phyloP scores from a whole-genome alignment of 1,140 invertebrate genomes.

The Zaprionus taronus region DNA sequence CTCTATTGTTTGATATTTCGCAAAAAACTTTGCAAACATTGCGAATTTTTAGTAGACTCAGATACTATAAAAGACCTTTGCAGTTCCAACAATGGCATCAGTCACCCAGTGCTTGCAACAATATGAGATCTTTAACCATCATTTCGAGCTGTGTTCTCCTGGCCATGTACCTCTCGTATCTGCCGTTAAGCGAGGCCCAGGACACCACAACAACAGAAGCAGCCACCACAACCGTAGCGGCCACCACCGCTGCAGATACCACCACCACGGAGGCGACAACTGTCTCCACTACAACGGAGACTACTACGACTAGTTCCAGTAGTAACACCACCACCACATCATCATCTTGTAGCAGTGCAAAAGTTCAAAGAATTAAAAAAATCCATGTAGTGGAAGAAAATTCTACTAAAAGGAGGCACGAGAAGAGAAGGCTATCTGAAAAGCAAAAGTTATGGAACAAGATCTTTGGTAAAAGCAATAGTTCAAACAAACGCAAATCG shows the following conservation, averaged over 20 bases:
- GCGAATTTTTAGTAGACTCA: not conserved
- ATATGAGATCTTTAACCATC: conserved; percentile 4
- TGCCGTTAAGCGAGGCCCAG: not conserved
- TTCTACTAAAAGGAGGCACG: not conserved
- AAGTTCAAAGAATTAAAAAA: not conserved
- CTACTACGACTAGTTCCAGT: not conserved
- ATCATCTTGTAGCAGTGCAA: not conserved
- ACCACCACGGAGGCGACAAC: not conserved
- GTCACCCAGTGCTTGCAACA: not conserved
- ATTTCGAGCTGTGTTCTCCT: conserved; percentile 2
- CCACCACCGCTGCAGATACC: not conserved
- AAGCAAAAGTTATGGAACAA: not conserved
- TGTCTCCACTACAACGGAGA: not conserved
- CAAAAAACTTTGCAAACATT: not conserved
- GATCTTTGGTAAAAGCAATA: not conserved
- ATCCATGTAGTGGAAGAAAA: accelerated
- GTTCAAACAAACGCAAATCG: not conserved
- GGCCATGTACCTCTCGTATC: conserved; percentile 4
- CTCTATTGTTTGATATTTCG: not conserved
- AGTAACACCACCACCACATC: not conserved
- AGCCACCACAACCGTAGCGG: too few species aligned
- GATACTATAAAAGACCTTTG: conserved; percentile 2
- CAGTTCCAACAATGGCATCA: not conserved
- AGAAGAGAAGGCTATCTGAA: not conserved
- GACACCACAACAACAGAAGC: too few species aligned